Evolutionary conservation across 2,888 invertebrate genomes (phyloP).

Genomic region (Pomacea canaliculata): DNA sequence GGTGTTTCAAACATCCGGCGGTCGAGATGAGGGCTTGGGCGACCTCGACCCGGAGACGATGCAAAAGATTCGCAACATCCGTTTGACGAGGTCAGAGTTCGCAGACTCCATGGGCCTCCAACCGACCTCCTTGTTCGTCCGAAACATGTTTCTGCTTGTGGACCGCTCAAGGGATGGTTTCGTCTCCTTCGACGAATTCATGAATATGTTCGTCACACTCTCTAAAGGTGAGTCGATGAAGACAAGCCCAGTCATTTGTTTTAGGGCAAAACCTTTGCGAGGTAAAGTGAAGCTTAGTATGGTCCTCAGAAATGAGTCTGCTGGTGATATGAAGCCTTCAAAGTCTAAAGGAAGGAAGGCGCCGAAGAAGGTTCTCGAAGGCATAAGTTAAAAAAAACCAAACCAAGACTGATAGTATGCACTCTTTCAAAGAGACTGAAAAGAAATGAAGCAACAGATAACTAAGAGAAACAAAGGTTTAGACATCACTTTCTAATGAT

Average conservation of each 20-base stretch:
- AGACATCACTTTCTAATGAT: no score
- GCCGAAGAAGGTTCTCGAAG: no score
- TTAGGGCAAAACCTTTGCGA: no score
- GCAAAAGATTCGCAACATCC: conserved; percentile 40
- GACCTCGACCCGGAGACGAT: conserved; percentile 36
- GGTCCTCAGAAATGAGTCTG: no score
- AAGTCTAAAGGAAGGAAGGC: no score
- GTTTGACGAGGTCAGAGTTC: conserved; percentile 72
- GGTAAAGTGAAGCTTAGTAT: no score
- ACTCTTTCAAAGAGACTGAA: no score
- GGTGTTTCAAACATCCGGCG: conserved; percentile 34
- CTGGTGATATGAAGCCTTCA: no score
- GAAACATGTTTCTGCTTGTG: conserved; percentile 74
- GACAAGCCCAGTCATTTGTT: neutral
- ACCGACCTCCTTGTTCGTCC: conserved; percentile 74
- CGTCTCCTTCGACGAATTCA: conserved; percentile 76
- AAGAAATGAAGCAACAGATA: no score
- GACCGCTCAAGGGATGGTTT: conserved; percentile 76
- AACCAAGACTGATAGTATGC: no score
- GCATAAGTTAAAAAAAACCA: no score
- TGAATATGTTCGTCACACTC: conserved; percentile 75
- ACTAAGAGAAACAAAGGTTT: no score
- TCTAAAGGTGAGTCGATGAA: conserved; percentile 70
- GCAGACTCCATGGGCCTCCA: conserved; percentile 76
- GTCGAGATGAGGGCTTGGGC: conserved; percentile 30